Base-by-base conservation (phyloP, 2,888 invertebrate species). In the Agrypnus murinus region DNA sequence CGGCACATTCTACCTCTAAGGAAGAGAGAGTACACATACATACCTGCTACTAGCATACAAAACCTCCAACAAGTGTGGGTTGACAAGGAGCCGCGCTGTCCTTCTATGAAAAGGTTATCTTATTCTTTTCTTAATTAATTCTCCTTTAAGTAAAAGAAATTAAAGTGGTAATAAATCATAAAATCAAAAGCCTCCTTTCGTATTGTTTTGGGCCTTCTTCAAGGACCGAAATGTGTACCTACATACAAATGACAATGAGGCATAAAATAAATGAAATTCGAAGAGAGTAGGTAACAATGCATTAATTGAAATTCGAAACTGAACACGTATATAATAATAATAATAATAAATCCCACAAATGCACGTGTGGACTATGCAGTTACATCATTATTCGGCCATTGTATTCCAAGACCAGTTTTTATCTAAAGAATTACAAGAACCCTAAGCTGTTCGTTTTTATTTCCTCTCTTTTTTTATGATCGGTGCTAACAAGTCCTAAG, bases 361-460 rank as follows among this genome's bases (percentile, higher is more conserved):
- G 36, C 55, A 55, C 55, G 55, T 55, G 55, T 34, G 36, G 36
- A 34, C 40, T 40, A 3, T 55, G 55, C 55, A 55, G 55, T 55
- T 55, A 55, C 55, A 55, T 55, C 55, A 55, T 55, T 55, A 55
- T 55, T 55, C 55, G 55, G 55, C 55, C 55, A 55, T 55, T 55
- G 55, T 55, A 55, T 14, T 17, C 55, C 32, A 36, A 15, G 36
- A 55, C 55, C 55, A 55, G 55, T 55, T 55, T 55, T 55, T 55
- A 55, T 36, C 55, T 55, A 6, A 25, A 15, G 55, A 36, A 55
- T 55, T 55, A 36, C 17, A 55, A 55, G 36, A 55, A 55, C 55
- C 55, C 55, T 12, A 31, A 50, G 50, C 31, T 25, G 32, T 50
- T 50, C n/a, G 25, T 25, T 19, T 19, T 31, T 31, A 12, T 25